Evolutionary conservation across 2,888 invertebrate genomes (phyloP), one percentile per base, ranked within the genome.

Genomic region (Dorcus hopei): DNA sequence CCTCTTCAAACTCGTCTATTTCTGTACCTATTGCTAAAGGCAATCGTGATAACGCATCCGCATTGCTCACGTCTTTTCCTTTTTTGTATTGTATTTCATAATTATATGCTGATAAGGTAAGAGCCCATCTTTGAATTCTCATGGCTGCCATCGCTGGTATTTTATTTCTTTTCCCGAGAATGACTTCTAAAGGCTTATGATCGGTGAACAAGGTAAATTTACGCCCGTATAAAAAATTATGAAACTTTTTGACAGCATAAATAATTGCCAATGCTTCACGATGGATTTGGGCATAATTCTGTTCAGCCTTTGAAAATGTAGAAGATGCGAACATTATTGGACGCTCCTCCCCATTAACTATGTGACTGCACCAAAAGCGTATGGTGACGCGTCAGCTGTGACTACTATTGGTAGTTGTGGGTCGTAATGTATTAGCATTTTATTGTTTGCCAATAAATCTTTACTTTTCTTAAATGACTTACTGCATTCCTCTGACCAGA

Each of bases 181-280:
- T 58, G 19, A 61, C 43, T 59, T 59, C 49, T 38, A 63, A 51
- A 8, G 61, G 60, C 50, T 62, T 58, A 48, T 65, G 62, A 54
- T 61, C 61, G 9, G 62, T 58, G 40, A 57, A 38, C 5, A 33
- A 6, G 26, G 6, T 33, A 33, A 33, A 33, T 33, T 33, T 33
- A 33, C 26, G 7, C 7, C 73, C 74, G 41, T 65, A 57, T 51
- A 76, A 63, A 69, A 74, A 77, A 54, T 75, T 72, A 61, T 73
- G 68, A 61, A 74, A 75, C 42, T 69, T 71, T 38, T 64, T 66
- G 4, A 72, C 65, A 43, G 67, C 70, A 68, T 69, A 75, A 59
- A 67, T 71, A 58, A 75, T 74, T 4, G 73, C 70, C 45, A 75
- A 63, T 0, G 72, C 71, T 61, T 75, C 74, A 39, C 65, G 26